Evolutionary conservation across 2,113 vertebrate genomes (phyloP), one percentile per base, ranked within the genome.

Genomic region (Noturus placidus): DNA sequence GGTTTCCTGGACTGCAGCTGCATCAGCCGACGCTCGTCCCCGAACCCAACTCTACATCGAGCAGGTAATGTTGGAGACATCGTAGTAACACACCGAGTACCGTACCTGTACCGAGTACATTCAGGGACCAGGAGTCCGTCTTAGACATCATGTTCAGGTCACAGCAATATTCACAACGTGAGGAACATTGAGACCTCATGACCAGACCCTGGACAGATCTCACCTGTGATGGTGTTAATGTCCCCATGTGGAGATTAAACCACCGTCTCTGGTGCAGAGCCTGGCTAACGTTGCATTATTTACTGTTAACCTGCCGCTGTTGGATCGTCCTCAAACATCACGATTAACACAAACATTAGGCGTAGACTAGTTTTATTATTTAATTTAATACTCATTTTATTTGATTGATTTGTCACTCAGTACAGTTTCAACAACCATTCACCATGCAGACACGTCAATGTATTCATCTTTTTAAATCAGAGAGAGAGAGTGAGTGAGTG

Each of bases 321-420:
- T 7, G 19, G 19, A 35, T 38, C 1, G 19, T 70, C 67, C 17
- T 2, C 33, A 69, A 33, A 33, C 50, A 52, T 42, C 50, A 69
- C 0, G 69, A 42, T 11, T 22, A 42, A 74, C 19, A 38, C 27
- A n/a, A 33, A 74, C 19, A 25, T 4, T 20, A 22, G 7, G 7
- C 3, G 10, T 22, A 0, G 8, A 42, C 0, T 42, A 13, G 5
- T 2, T 77, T 25, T 27, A 77, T 27, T n/a, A 27, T 77, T 70
- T 70, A 38, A 74, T 74, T 70, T 70, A 74, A 74, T 74, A 74
- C 33, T 42, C 38, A 19, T 67, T 82, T 84, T 74, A 9, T 83
- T 88, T 65, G n/a, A 70, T 87, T 83, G 27, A 86, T 35, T 86
- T 84, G n/a, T 87, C 85, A 83, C 38, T 88, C 56, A 86, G 77